Base-by-base conservation (phyloP, 2,888 invertebrate genomes). In the Pandemis cinnamomeana region DNA sequence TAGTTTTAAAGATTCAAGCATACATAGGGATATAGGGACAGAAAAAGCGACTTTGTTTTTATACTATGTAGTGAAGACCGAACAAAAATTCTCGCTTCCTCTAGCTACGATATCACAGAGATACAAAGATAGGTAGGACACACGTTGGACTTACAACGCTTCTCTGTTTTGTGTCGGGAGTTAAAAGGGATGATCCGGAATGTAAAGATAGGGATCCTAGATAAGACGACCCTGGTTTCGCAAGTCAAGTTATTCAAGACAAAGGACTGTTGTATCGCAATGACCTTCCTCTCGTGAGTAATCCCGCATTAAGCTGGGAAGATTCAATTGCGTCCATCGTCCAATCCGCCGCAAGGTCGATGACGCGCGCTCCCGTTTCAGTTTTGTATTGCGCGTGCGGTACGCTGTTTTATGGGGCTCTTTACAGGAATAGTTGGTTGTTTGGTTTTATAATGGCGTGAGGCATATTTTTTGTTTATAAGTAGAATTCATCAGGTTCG, bases 331-430 rank as follows among this genome's bases (percentile, higher is more conserved):
- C 84, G 82, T 83, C 84, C 82, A 77, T 73, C 78, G 77, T 80
- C 81, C 83, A 85, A 87, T 77, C 80, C 81, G 71, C 76, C 63
- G 78, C 89, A 89, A 88, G 89, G 88, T 84, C 85, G 79, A 69
- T 79, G 78, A 80, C 77, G 80, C 77, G 75, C 71, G 63, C 44
- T 72, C 67, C 73, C 73, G 69, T 46, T 69, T 60, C 73, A 51
- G 64, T 68, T 44, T 61, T 62, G 51, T 70, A 70, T 67, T 72
- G 11, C 62, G 42, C 27, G 20, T 36, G 36, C 64, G 69, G 73
- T 64, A 69, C 66, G 64, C 69, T 58, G 75, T 77, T 80, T 80
- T 76, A 78, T 78, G 75, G 76, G 73, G 76, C 72, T 77, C 76
- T 79, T 80, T 66, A 64, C 73, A 69, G 67, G 73, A 69, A 69